Conservation (phyloP, 2,113 vertebrate species). For the Lutjanus erythropterus region DNA sequence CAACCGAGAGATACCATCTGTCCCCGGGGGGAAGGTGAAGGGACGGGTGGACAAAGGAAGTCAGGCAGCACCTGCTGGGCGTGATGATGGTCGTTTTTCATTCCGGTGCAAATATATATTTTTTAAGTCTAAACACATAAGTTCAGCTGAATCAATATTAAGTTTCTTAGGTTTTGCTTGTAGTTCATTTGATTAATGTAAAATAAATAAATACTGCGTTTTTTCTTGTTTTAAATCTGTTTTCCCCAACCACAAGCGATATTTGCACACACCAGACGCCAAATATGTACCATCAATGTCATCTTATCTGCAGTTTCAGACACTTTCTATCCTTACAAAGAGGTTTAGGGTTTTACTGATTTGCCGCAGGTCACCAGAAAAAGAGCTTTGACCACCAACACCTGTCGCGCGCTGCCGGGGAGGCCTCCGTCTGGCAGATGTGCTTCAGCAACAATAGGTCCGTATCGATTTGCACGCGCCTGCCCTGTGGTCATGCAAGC, state of each 20-base stretch:
- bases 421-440: conserved; percentile 76
- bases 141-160: neutral
- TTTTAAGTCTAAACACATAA: neutral
- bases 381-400: conserved; percentile 70
- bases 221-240: too few species aligned
- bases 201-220: neutral
- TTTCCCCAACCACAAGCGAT: too few species aligned
- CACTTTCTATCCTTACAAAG: conserved; percentile 6
- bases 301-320: conserved; percentile 7
- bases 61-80: conserved; percentile 71
- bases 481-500: conserved; percentile 52
- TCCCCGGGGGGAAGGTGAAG: conserved; percentile 57
- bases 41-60: conserved; percentile 45
- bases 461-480: conserved; percentile 78
- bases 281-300: neutral
- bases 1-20: conserved; percentile 87
- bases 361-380: conserved; percentile 49
- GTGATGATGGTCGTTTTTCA: neutral
- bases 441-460: conserved; percentile 68
- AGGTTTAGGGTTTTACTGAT: conserved; percentile 10
- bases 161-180: neutral
- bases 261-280: neutral
- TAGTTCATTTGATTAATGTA: neutral
- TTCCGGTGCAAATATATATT: conserved; percentile 6
- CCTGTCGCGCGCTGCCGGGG: conserved; percentile 76